Evolutionary conservation across 2,888 invertebrate genomes (phyloP).

Genomic region (Drymonia ruficornis): DNA sequence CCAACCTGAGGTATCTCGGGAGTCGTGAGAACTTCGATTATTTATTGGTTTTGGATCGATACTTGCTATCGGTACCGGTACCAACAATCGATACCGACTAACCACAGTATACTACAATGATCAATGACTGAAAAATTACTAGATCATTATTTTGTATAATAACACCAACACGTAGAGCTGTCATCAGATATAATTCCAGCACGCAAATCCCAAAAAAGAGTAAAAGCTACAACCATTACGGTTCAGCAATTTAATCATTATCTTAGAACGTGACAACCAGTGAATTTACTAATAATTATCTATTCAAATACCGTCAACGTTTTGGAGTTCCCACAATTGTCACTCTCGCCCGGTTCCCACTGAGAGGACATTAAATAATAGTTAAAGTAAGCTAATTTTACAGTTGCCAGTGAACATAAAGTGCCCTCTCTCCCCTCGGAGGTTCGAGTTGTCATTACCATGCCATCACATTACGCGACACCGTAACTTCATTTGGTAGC

Average conservation of each 20-base stretch:
- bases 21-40: conserved; percentile 77
- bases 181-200: conserved; percentile 20
- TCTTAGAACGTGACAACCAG: conserved; percentile 45
- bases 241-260: conserved; percentile 41
- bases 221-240: conserved; percentile 34
- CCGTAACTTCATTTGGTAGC: conserved; percentile 48
- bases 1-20: conserved; percentile 60
- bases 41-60: conserved; percentile 69
- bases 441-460: conserved; percentile 61
- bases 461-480: conserved; percentile 64
- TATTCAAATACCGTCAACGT: conserved; percentile 66
- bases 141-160: conserved; percentile 22
- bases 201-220: conserved; percentile 35
- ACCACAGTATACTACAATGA: conserved; percentile 24
- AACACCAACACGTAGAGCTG: background rate
- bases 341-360: conserved; percentile 66
- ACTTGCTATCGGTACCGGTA: too few relatives aligned
- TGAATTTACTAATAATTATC: conserved; percentile 60
- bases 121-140: conserved; percentile 9
- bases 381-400: conserved; percentile 74
- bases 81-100: conserved; percentile 36
- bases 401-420: conserved; percentile 56
- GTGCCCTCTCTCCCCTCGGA: conserved; percentile 46
- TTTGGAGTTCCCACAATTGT: conserved; percentile 70
- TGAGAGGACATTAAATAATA: conserved; percentile 74